A percentile compares a stretch with the other conserved stretches of the same genome.
Evolutionary conservation across 1,140 invertebrate genomes (phyloP).

Genomic region (Drosophila sp.): DNA sequence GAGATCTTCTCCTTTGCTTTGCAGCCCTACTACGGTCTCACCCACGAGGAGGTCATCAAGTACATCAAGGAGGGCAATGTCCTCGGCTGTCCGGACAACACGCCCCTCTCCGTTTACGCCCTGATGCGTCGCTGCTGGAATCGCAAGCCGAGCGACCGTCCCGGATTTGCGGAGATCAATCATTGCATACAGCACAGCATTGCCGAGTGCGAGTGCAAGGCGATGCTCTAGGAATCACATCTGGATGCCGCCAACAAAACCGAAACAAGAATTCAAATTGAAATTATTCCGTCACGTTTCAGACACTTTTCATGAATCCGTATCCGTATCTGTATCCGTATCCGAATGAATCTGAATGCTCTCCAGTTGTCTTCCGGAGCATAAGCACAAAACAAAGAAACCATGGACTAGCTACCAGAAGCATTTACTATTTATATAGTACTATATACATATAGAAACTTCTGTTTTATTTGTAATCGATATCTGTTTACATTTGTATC

Average conservation of each 20-base stretch:
- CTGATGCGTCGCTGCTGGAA: constrained; percentile 98
- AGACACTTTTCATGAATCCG: constrained; percentile 47
- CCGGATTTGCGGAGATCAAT: constrained; percentile 88
- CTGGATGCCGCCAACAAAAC: neutral
- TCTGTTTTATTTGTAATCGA: neutral
- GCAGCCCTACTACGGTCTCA: constrained; percentile 97
- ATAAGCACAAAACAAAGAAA: constrained; percentile 25
- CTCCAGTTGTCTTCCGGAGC: constrained; percentile 71
- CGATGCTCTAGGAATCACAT: constrained; percentile 64
- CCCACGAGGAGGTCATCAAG: constrained; percentile 96
- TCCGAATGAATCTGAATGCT: constrained; percentile 51
- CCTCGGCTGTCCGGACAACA: constrained; percentile 94
- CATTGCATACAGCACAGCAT: constrained; percentile 83
- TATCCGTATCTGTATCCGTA: constrained; percentile 51
- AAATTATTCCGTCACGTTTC: constrained; percentile 56
- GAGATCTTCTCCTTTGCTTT: constrained; percentile 97
- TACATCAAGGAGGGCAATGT: constrained; percentile 96
- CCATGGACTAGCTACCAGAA: neutral
- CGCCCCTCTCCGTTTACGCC: constrained; percentile 94
- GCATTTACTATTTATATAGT: constrained; percentile 6
- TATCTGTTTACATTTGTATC: neutral
- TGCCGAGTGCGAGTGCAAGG: constrained; percentile 79
- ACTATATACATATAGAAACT: neutral
- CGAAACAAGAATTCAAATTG: constrained; percentile 14
- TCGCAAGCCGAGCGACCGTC: constrained; percentile 91